Evolutionary conservation across 2,113 vertebrate species (phyloP).

Genomic region (Dendrocopos noguchii): DNA sequence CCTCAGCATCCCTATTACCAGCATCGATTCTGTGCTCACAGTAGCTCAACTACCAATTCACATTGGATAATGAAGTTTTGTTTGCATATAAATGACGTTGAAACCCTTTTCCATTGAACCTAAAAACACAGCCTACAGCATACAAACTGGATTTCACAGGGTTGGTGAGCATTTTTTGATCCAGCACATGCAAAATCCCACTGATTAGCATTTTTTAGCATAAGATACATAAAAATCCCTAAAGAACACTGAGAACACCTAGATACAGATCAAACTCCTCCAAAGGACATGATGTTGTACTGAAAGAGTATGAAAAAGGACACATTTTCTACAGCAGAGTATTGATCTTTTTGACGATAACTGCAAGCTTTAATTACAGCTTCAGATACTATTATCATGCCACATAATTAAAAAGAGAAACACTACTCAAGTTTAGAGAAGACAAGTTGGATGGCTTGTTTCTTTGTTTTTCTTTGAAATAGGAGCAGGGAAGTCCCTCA

Average conservation of each 20-base stretch:
- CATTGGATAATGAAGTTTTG: background rate
- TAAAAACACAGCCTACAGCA: background rate
- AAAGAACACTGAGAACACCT: background rate
- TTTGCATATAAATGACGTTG: background rate
- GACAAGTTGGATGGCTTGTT: background rate
- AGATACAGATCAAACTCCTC: constrained; percentile 1
- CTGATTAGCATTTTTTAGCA: background rate
- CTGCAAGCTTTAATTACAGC: constrained; percentile 10
- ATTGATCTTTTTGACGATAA: constrained; percentile 12
- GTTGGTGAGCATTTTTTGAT: background rate
- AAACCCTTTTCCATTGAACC: background rate
- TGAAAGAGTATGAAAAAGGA: background rate
- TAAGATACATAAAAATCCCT: background rate
- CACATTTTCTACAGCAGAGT: background rate
- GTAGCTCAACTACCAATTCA: background rate
- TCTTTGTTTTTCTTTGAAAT: background rate
- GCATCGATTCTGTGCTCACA: background rate
- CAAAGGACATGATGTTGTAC: background rate
- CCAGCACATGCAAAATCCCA: background rate
- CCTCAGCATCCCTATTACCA: rapidly evolving
- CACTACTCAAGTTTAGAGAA: background rate
- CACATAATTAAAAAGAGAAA: background rate
- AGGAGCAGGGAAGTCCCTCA: background rate
- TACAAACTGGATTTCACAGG: background rate
- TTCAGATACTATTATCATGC: background rate